Evolutionary conservation across 2,797 vertebrate species (phyloP), one percentile per base, ranked within the genome.

Genomic region (Eutrigla gurnardus): DNA sequence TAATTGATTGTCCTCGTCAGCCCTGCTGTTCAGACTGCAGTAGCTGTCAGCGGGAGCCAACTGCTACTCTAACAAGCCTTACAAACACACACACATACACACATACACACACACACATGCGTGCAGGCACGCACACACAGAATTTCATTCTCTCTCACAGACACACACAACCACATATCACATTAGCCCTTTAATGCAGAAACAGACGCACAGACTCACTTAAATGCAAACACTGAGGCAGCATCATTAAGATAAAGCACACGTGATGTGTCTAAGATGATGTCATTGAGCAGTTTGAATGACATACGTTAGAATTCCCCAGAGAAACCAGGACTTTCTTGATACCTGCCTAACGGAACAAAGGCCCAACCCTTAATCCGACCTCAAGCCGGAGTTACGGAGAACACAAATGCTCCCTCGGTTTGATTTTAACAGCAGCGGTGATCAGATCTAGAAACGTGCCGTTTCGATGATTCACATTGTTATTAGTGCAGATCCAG

Each of bases 1-100:
- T 93, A 93, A 93, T 92, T 93, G 91, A 93, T 93, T 93, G 86
- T 92, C 85, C 83, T 91, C 70, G 17, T 92, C 87, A 89, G 82
- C 81, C 88, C 83, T 80, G 88, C 84, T 90, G 87, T 86, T 89
- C 77, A 81, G 78, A 87, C 90, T 90, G 91, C 90, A 85, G 89
- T 84, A 81, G 72, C 88, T 92, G 89, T 93, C 89, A 91, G 87
- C 86, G 86, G 83, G 87, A 90, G 82, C 85, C 85, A 83, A 89
- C 84, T 88, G 86, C 87, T 86, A 53, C 83, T 66, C 83, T 91
- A 92, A 93, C 88, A 90, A 91, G 86, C 70, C 65, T 66, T 61
- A 77, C 63, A 78, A 76, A 68, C 69, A 74, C 66, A 65, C 60
- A 57, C 65, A 43, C 11, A 33, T 59, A 37, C 63, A 58, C 64